phyloP scores from a whole-genome alignment of 2,113 vertebrate genomes.

The Dromas ardeola region DNA sequence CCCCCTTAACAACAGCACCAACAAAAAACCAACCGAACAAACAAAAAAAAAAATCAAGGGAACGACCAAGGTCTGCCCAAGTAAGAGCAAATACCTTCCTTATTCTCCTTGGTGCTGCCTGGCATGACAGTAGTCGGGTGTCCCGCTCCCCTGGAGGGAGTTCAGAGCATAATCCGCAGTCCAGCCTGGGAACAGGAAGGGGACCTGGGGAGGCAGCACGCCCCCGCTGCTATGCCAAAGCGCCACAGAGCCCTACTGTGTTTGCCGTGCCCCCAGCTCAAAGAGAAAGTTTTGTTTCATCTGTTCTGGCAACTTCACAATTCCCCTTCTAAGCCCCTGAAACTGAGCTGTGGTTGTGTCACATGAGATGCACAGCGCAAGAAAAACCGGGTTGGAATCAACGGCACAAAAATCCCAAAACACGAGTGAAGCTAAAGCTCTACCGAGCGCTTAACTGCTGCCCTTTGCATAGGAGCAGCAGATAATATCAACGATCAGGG shows the following conservation, averaged over 20 bases:
- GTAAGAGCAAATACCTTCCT: slow-evolving; percentile 23
- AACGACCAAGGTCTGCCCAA: not conserved
- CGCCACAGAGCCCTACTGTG: not conserved
- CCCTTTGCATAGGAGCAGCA: not conserved
- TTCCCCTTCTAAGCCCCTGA: slow-evolving; percentile 11
- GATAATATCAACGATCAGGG: not conserved
- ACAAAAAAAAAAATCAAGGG: not conserved
- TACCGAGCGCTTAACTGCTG: rapidly evolving
- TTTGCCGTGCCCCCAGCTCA: not conserved
- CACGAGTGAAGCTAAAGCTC: not conserved
- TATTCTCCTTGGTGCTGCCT: slow-evolving; percentile 39
- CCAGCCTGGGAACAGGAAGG: slow-evolving; percentile 46
- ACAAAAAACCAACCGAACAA: not conserved
- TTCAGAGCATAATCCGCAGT: not conserved
- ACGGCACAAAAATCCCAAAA: not conserved
- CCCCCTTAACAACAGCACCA: not conserved
- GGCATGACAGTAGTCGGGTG: not conserved
- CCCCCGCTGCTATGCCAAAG: not conserved
- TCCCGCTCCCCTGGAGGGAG: slow-evolving; percentile 39
- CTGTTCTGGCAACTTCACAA: slow-evolving; percentile 20
- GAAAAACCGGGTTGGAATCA: not conserved
- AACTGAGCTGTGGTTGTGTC: not conserved
- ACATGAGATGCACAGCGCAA: slow-evolving; percentile 13
- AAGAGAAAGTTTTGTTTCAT: slow-evolving; percentile 39
- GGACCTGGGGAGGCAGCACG: not conserved